Base-by-base conservation (phyloP, 2,113 vertebrate species). In the Origma solitaria region DNA sequence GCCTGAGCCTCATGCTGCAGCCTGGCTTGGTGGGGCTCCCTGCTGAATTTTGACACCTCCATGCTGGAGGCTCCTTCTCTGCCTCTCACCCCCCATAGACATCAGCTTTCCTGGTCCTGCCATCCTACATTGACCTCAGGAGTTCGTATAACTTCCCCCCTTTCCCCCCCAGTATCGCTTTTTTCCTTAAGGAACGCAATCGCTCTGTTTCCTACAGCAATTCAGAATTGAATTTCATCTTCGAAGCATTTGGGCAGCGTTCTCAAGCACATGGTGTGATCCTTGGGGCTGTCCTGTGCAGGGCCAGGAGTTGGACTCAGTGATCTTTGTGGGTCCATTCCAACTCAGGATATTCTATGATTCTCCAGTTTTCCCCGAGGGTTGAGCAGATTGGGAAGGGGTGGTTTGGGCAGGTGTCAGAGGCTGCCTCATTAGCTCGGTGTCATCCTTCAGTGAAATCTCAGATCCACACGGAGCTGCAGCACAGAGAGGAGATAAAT, bases 21-120 rank as follows among this genome's bases (percentile, higher is more conserved):
- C 33, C 11, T 40, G 58, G 9, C 2, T 2, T 53, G 44, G 38
- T 71, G n/a, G 11, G 62, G 31, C 14, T 18, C 30, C 14, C 23
- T 44, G 58, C 18, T 1, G 8, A 35, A 75, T 84, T 70, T 30
- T 27, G 23, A 83, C 35, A 13, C 7, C 12, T 64, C 5, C 13
- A 7, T 58, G 42, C 23, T 69, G 42, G 19, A 87, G 57, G 42
- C 30, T 91, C 30, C 28, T 40, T 20, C 53, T 82, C 54, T 87
- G 38, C n/a, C 40, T 49, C 25, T 27, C 37, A 27, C 3, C 3
- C 23, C 1, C 2, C 10, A 2, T 0, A 37, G 45, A 22, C 11
- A 61, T n/a, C 54, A 83, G 3, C 17, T 57, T 83, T 78, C 42
- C 38, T 69, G 31, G 19, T 71, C 62, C 66, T 82, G 44, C 27